Base-by-base conservation (phyloP, 2,113 vertebrate genomes). In the Ginglymostoma cirratum region DNA sequence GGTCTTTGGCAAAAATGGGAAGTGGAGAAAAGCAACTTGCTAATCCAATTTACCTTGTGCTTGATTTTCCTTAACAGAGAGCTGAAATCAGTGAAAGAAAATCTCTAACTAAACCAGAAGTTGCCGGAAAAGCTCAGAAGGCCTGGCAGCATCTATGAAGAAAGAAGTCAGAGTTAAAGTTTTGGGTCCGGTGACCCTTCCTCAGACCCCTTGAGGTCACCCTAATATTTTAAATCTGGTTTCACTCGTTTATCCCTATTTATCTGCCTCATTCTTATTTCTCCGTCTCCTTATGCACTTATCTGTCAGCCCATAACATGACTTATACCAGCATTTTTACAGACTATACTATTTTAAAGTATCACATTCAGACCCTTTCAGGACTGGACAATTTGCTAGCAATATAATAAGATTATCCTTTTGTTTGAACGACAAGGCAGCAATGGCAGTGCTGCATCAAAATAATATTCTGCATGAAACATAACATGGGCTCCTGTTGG, bases 401-500 rank as follows among this genome's bases (percentile, higher is more conserved):
- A 7, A n/a, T 2, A 65, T 92, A 65, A 65, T 92, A 92, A 61
- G 87, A 65, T 21, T 92, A 30, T 90, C 55, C 14, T 92, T 92
- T 92, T 34, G 55, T 90, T 90, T 48, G 34, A 61, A 61, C 65
- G 87, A 55, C 27, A 92, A 38, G 61, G 17, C 89, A 66, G 87
- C 48, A 90, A 90, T 17, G 61, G n/a, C 61, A 93, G 17, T 19
- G 65, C 89, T 67, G 19, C 55, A 38, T 34, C 65, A 93, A 66
- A 93, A 38, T 66, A 93, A 38, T 61, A 93, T 93, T 66, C 34
- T 93, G n/a, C 89, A 93, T 93, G 66, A 93, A 93, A 93, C 34
- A 66, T 92, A 52, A 61, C 30, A 65, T 92, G 52, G 21, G 61
- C 38, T 93, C 61, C 89, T 93, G 17, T 93, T 38, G 89, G 17